A percentile compares a stretch with the other conserved stretches of the same genome.
These are phyloP conservation scores for Stomorhina lunata DNA, from an alignment of 2,888 invertebrate genomes.

Conservation along the genomic window DNA sequence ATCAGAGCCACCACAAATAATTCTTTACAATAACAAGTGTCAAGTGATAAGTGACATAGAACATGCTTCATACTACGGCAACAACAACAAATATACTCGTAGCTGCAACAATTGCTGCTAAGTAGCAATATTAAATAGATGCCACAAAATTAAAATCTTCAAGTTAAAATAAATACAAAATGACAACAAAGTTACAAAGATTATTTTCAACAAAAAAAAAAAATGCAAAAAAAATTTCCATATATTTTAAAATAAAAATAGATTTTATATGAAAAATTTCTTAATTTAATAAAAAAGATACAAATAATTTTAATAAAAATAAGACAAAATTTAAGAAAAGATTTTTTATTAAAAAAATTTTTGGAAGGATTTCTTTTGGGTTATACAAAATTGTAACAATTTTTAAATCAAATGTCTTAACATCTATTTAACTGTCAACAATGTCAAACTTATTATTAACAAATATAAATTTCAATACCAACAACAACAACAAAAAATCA, in stretches of 20 bases:
- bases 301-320: too few species aligned
- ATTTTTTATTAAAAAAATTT: too few species aligned
- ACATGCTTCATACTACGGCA: conserved; percentile 71
- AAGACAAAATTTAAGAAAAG: too few species aligned
- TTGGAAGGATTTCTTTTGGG: too few species aligned
- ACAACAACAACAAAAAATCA: conserved; percentile 19
- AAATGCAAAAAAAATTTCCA: not conserved
- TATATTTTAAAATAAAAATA: not conserved
- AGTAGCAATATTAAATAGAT: too few species aligned
- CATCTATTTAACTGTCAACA: conserved; percentile 57
- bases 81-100: too few species aligned
- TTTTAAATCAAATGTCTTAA: conserved; percentile 49
- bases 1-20: conserved; percentile 64
- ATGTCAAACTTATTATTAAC: conserved; percentile 55
- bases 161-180: conserved; percentile 31
- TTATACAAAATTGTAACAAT: too few species aligned
- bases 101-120: conserved; percentile 1
- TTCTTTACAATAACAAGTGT: conserved; percentile 71
- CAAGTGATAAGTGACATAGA: conserved; percentile 78
- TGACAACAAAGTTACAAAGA: conserved; percentile 38
- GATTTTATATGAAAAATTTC: not conserved
- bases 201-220: conserved; percentile 24
- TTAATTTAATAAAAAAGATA: not conserved
- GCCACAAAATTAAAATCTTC: conserved; percentile 25
- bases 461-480: conserved; percentile 59